Evolutionary conservation across 2,888 invertebrate species (phyloP), one percentile per base, ranked within the genome.

Genomic region (Uloborus plumipes): DNA sequence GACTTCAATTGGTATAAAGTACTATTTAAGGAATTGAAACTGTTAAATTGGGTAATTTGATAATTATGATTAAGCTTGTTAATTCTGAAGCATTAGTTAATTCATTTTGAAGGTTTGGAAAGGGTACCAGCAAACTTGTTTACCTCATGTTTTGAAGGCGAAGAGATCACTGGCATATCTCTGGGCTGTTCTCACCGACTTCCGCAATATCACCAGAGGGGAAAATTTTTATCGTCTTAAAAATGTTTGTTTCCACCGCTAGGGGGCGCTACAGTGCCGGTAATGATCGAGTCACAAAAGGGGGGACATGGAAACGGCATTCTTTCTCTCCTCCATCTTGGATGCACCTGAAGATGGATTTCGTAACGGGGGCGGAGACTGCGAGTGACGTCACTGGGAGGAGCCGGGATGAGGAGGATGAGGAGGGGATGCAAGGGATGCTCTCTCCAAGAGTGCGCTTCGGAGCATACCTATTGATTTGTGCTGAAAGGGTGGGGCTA

Each of bases 281-380:
- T 20, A 53, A 55, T 55, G 55, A 55, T 18, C 26, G 64, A 26
- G 39, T 64, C 47, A 64, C 49, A 64, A 64, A 64, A 64, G 39
- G 11, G 39, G 39, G 39, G 39, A 39, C 39, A 39, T 16, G 14
- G 26, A 61, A 61, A 14, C 20, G 26, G 26, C 20, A 61, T 26
- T 55, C n/a, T 55, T 18, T 18, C 65, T n/a, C 47, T 58, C 55
- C 61, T 61, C 26, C 61, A 47, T 71, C 71, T 61, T 78, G n/a
- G 39, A 58, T 66, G 51, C 74, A 81, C 80, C 80, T 81, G 80
- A 81, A 81, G 80, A 81, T 58, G 31, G 47, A 31, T 64, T 61
- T 39, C 47, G 22, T 20, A 78, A 47, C 20, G 39, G 31, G 20
- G 18, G 65, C 64, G 47, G 69, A 67, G 59, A 39, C n/a, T 66